phyloP scores from a whole-genome alignment of 2,797 vertebrate species.

The Pelobates cultripes region DNA sequence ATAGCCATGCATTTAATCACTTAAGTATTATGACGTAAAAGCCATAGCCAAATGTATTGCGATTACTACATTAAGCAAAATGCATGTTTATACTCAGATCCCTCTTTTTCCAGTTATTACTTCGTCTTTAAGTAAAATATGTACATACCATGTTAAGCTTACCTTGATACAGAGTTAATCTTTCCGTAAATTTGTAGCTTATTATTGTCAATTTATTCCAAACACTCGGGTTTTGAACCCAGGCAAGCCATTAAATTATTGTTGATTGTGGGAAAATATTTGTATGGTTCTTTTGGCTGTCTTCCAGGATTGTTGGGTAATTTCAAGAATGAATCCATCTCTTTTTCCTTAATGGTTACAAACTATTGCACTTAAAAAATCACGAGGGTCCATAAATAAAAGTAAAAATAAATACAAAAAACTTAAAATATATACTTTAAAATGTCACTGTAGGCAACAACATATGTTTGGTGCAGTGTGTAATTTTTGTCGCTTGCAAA shows the following conservation, averaged over 20 bases:
- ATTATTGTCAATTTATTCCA: background rate
- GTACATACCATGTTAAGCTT: no score
- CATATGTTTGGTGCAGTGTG: no score
- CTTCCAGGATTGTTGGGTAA: background rate
- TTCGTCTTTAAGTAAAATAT: no score
- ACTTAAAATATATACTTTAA: no score
- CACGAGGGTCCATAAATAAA: no score
- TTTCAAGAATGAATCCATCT: no score
- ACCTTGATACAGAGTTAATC: background rate
- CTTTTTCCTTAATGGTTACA: no score
- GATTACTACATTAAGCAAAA: background rate
- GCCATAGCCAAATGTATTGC: background rate
- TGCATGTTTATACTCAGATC: background rate
- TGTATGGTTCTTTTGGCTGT: background rate
- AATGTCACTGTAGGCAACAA: no score
- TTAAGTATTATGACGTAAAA: background rate
- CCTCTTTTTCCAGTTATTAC: no score
- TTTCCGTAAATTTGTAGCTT: background rate
- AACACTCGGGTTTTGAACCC: background rate
- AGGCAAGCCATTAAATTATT: background rate
- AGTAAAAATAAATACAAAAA: no score
- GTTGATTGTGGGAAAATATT: background rate
- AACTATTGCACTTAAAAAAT: no score
- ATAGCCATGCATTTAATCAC: background rate
- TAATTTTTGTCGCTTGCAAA: no score